Conservation (phyloP, 2,113 vertebrate species). For the Holacanthus passer region DNA sequence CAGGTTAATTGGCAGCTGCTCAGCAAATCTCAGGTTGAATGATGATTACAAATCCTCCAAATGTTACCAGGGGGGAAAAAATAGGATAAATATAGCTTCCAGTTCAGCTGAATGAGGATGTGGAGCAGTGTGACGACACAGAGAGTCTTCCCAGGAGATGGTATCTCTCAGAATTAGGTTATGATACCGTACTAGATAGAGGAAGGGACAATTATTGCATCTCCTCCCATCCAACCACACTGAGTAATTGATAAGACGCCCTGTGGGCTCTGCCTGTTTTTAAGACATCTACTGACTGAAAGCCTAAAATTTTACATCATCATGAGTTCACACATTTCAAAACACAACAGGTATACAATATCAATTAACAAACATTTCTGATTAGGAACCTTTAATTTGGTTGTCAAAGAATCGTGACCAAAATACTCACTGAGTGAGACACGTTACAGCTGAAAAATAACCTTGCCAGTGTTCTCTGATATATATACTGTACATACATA, state of each 20-base stretch:
- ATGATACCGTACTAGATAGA: constrained; percentile 73
- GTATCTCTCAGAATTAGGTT: constrained; percentile 80
- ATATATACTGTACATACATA: too few relatives aligned
- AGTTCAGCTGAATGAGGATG: constrained; percentile 64
- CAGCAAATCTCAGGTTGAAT: constrained; percentile 82
- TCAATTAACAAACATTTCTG: too few relatives aligned
- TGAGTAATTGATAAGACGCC: constrained; percentile 65
- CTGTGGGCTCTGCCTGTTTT: constrained; percentile 34
- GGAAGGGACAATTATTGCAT: constrained; percentile 71
- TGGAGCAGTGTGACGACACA: constrained; percentile 63
- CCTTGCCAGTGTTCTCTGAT: too few relatives aligned
- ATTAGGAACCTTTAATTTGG: too few relatives aligned
- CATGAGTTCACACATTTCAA: too few relatives aligned
- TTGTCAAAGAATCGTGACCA: too few relatives aligned
- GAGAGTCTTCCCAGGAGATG: constrained; percentile 73
- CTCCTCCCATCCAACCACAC: constrained; percentile 51
- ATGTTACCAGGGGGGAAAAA: constrained; percentile 68
- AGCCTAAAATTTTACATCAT: too few relatives aligned
- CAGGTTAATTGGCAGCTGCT: constrained; percentile 84
- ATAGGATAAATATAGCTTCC: constrained; percentile 79
- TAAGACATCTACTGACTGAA: too few relatives aligned
- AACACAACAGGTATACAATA: too few relatives aligned
- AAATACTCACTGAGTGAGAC: background rate
- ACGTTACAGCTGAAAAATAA: too few relatives aligned
- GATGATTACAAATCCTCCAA: constrained; percentile 82